A percentile compares a stretch with the other conserved stretches of the same genome.
Conservation (phyloP, 2,113 vertebrate species). For the Spilogale gracilis region DNA sequence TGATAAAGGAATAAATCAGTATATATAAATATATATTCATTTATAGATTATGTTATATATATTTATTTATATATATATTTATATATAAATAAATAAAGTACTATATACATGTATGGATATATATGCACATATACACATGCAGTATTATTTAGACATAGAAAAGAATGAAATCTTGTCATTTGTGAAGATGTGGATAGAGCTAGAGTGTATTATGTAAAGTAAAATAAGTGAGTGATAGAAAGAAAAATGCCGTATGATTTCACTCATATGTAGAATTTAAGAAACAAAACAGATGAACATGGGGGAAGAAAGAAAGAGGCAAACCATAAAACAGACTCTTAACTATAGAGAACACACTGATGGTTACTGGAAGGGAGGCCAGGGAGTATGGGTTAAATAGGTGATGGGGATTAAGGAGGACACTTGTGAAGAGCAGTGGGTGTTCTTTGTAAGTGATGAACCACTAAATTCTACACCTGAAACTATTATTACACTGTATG, state of each 20-base stretch:
- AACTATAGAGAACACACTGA: no score
- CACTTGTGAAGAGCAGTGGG: neutral
- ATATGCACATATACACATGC: neutral
- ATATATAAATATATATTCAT: neutral
- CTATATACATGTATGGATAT: neutral
- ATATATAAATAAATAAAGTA: neutral
- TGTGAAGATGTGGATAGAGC: neutral
- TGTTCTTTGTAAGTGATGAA: neutral
- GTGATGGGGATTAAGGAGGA: neutral
- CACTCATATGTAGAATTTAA: no score
- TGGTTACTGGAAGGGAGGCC: no score
- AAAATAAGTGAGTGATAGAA: neutral
- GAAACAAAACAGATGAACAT: no score
- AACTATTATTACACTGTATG: neutral
- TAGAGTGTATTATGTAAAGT: neutral
- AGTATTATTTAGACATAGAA: neutral
- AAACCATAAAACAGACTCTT: no score
- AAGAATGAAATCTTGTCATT: neutral
- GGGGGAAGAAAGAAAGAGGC: no score
- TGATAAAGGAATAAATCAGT: neutral
- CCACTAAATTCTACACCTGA: neutral
- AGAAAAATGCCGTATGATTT: neutral
- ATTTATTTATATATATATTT: no score
- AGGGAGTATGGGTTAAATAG: no score
- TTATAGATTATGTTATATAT: neutral